Base-by-base conservation (phyloP, 2,797 vertebrate species). In the Parauchenoglanis punctatus region DNA sequence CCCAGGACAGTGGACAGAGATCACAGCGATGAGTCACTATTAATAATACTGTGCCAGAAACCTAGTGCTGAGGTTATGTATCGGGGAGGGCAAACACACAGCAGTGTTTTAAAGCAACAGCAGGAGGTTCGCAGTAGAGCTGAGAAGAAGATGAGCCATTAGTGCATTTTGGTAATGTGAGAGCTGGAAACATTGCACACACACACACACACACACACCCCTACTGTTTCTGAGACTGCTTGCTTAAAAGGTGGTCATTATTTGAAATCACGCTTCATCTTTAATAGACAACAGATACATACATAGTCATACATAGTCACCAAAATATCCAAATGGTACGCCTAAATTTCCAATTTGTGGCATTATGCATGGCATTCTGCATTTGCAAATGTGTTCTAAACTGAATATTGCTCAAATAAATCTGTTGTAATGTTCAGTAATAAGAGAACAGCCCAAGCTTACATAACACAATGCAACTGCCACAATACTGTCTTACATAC, bases 21-120 rank as follows among this genome's bases (percentile, higher is more conserved):
- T 85, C 86, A 87, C 85, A 54, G 12, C 17, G n/a, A 87, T 93
- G 92, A 93, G 85, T 91, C 87, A 90, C 90, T 91, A 89, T 92
- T 92, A 89, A 93, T 91, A 90, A 90, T 92, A 93, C 92, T 89
- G 92, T 91, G 92, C 88, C 89, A 83, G 84, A 78, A 87, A 91
- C 86, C 92, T 91, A 91, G 88, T 87, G 90, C 88, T 70, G 87
- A 91, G 91, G 90, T 94, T 92, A 92, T 92, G 90, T 93, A 88
- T 92, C 84, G 88, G 86, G 54, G 89, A 92, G 88, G 70, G 90
- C 90, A 92, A 95, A 90, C 88, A 92, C 91, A 87, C 87, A 90
- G 82, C 88, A 91, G 89, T 89, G 89, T 91, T 92, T 92, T 93
- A 83, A 90, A 88, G 90, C 88, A 87, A 67, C 91, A 92, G 90